A percentile compares a stretch with the other conserved stretches of the same genome.
These are phyloP conservation scores for Clinocottus analis DNA, from an alignment of 2,113 vertebrate genomes.

Conservation along the genomic window DNA sequence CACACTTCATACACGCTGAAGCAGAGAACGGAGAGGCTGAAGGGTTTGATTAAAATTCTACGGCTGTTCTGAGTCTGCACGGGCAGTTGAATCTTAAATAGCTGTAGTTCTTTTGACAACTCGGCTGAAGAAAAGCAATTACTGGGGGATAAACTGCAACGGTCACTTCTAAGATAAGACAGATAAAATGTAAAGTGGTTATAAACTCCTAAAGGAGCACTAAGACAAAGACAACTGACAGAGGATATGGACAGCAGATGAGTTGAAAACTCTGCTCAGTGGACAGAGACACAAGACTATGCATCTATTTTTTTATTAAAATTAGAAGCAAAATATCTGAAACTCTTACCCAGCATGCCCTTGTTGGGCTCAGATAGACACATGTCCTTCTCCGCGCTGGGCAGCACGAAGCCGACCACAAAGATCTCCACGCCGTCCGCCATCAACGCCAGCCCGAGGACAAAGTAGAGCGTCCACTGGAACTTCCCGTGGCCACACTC, in stretches of 20 bases:
- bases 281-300: background rate
- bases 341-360: conserved; percentile 94
- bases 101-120: conserved; percentile 32
- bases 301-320: background rate
- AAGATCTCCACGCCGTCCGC: conserved; percentile 97
- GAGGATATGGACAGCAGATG: background rate
- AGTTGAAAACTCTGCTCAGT: background rate
- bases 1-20: background rate
- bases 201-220: background rate
- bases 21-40: conserved; percentile 18
- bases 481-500: conserved; percentile 97
- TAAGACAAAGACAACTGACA: background rate
- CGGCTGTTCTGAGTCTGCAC: conserved; percentile 29
- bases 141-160: conserved; percentile 39
- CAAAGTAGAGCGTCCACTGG: conserved; percentile 98
- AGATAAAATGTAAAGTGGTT: conserved; percentile 30
- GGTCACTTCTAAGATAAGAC: conserved; percentile 40
- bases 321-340: background rate
- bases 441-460: conserved; percentile 96
- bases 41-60: conserved; percentile 25
- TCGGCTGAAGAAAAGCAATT: conserved; percentile 45
- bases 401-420: conserved; percentile 96
- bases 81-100: conserved; percentile 55
- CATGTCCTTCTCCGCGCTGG: conserved; percentile 98
- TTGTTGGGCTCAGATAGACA: conserved; percentile 98